Evolutionary conservation across 2,888 invertebrate species (phyloP).

Genomic region (Cryptocephalus primarius): DNA sequence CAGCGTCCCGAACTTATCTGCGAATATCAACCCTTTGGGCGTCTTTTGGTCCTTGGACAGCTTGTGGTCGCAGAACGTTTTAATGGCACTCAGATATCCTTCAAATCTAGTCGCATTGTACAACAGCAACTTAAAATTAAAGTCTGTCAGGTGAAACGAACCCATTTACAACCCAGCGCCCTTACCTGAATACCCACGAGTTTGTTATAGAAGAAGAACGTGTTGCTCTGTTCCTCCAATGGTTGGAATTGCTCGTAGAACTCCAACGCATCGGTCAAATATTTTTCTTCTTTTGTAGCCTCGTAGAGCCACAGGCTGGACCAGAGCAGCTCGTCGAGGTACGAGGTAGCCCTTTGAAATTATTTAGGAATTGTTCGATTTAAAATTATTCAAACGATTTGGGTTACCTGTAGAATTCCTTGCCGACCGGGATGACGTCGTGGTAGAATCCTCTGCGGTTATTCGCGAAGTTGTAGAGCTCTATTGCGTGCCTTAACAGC

Average conservation of each 20-base stretch:
- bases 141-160: neutral
- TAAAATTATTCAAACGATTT: neutral
- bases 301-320: slow-evolving; percentile 45
- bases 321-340: slow-evolving; percentile 47
- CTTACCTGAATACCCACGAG: slow-evolving; percentile 44
- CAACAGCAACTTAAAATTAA: slow-evolving; percentile 34
- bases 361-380: neutral
- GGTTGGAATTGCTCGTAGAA: slow-evolving; percentile 40
- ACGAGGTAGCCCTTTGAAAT: slow-evolving; percentile 30
- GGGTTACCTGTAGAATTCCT: slow-evolving; percentile 40
- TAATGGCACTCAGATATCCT: slow-evolving; percentile 36
- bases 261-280: slow-evolving; percentile 39
- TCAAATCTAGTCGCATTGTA: slow-evolving; percentile 36
- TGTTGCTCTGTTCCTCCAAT: slow-evolving; percentile 36
- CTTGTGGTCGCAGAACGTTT: slow-evolving; percentile 42
- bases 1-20: slow-evolving; percentile 43
- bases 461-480: slow-evolving; percentile 43
- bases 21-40: slow-evolving; percentile 43
- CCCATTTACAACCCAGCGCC: neutral
- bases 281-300: slow-evolving; percentile 39
- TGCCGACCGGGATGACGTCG: slow-evolving; percentile 41
- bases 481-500: slow-evolving; percentile 39
- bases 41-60: slow-evolving; percentile 38
- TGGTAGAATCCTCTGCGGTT: slow-evolving; percentile 41
- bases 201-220: slow-evolving; percentile 46